Conservation (phyloP, 2,888 invertebrate genomes). For the Cristatella mucedo region DNA sequence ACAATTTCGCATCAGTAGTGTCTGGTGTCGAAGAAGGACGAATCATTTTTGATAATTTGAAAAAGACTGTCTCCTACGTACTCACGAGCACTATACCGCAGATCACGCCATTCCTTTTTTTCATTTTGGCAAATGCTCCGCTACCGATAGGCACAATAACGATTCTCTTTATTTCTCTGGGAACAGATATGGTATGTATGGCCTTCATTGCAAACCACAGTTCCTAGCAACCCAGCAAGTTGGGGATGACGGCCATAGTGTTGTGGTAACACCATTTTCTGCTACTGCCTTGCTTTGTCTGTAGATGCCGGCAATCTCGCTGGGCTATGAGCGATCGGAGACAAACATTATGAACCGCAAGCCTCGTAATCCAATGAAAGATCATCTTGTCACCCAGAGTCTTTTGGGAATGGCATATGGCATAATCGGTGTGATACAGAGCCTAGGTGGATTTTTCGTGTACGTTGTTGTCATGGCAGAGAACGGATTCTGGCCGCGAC, state of each 20-base stretch:
- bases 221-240: no score
- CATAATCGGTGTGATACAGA: conserved; percentile 97
- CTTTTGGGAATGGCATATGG: conserved; percentile 95
- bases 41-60: conserved; percentile 16
- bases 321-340: conserved; percentile 75
- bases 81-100: conserved; percentile 15
- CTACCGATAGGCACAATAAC: conserved; percentile 14
- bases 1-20: conserved; percentile 19
- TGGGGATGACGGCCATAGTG: no score
- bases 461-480: conserved; percentile 98
- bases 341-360: conserved; percentile 78
- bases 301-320: conserved; percentile 67
- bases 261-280: no score
- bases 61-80: conserved; percentile 16
- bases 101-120: conserved; percentile 15
- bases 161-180: conserved; percentile 14
- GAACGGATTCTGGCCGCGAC: conserved; percentile 75
- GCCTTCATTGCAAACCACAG: no score
- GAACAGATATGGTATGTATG: conserved; percentile 13
- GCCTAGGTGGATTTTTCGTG: conserved; percentile 91
- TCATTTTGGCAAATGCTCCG: conserved; percentile 13
- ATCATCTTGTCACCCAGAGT: conserved; percentile 63
- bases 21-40: conserved; percentile 66
- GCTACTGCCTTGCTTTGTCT: no score
- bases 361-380: conserved; percentile 64